phyloP scores from a whole-genome alignment of 2,113 vertebrate genomes.

The Ahaetulla prasina region DNA sequence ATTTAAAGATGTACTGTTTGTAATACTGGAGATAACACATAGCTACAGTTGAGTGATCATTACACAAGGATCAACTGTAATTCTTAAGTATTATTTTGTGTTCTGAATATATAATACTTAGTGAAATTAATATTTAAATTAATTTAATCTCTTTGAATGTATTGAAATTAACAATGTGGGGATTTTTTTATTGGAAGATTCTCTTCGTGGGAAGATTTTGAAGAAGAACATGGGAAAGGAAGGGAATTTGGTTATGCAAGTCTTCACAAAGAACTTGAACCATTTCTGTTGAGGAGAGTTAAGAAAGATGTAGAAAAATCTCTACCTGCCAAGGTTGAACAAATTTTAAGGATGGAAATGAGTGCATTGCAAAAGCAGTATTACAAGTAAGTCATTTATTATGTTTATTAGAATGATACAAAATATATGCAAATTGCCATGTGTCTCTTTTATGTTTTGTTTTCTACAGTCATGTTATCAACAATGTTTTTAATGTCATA shows the following conservation, averaged over 20 bases:
- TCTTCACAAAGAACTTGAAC: constrained; percentile 96
- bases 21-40: neutral
- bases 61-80: neutral
- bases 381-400: constrained; percentile 84
- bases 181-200: constrained; percentile 74
- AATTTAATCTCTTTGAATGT: constrained; percentile 8
- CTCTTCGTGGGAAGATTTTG: constrained; percentile 96
- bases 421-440: neutral
- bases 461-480: neutral
- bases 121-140: neutral
- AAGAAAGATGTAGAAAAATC: constrained; percentile 99
- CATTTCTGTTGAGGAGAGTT: constrained; percentile 91
- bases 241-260: constrained; percentile 94
- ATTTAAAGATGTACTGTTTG: neutral
- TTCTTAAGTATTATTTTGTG: neutral
- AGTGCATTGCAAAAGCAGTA: constrained; percentile 98
- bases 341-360: constrained; percentile 98
- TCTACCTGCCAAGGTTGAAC: constrained; percentile 96
- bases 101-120: neutral
- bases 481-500: constrained; percentile 38
- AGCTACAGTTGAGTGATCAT: neutral
- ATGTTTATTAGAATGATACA: neutral
- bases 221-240: constrained; percentile 96
- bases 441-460: neutral
- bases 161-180: neutral